Evolutionary conservation across 30 jellyfish, hydroid and myxozoan species (phyloP), one percentile per base, ranked within the genome.

Genomic region (Rhopilema esculentum): DNA sequence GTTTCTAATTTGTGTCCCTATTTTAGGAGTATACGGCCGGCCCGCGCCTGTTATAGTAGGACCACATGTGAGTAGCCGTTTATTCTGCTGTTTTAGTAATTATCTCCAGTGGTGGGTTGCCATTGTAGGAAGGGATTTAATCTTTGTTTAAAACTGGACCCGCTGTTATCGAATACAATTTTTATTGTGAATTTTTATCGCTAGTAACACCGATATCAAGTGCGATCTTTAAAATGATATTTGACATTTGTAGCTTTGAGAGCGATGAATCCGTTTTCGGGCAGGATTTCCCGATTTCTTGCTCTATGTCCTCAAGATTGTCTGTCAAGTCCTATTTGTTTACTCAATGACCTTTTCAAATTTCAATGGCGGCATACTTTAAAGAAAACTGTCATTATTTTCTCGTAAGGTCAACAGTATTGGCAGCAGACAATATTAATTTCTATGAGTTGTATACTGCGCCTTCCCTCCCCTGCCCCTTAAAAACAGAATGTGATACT

Each of bases 21-120:
- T 63, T 79, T 49, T 75, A 93, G 98, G 98, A 25, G 90, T 89
- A 40, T 94, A 94, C 79, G 98, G 98, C 16, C 92, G 98, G n/a
- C 98, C 98, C 40, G 98, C 98, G 1, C 97, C 98, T 81, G 98
- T 94, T 32, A 94, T 94, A 6, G 98, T 94, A 27, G 97, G 97
- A 61, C 98, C 98, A n/a, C 98, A 94, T 81, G 91, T 85, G 94
- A 85, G 94, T 85, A 66, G 12, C 57, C 57, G 57, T 81, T 81
- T 81, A 81, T 81, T 81, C 71, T 66, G 27, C 91, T 81, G 91
- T 81, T 81, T 66, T 66, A 20, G 77, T 64, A 81, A 81, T 81
- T 81, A 81, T 63, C 83, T 67, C 91, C 75, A 32, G 85, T 65
- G 80, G 80, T 80, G 79, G 89, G 70, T 49, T 25, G 67, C 62